phyloP scores from a whole-genome alignment of 2,113 vertebrate genomes.

The Trichechus manatus region DNA sequence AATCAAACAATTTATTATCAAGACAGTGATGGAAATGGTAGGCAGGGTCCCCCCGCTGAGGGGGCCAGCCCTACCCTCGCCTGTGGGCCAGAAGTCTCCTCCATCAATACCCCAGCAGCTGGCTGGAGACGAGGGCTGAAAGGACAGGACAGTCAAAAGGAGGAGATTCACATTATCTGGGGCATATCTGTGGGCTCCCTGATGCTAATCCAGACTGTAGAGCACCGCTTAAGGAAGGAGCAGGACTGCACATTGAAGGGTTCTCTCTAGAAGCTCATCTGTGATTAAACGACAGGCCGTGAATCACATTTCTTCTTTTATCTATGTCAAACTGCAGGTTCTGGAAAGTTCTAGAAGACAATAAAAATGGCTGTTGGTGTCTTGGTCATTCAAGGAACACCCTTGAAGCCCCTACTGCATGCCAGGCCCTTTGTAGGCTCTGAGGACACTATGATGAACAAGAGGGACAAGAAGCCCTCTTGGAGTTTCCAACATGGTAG shows the following conservation, averaged over 20 bases:
- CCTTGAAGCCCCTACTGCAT: neutral
- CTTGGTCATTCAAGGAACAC: neutral
- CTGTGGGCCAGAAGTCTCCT: neutral
- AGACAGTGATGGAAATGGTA: neutral
- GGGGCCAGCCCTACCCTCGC: accelerated
- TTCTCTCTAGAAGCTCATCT: constrained; percentile 25
- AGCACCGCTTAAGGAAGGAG: accelerated
- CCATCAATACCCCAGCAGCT: neutral
- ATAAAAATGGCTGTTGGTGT: neutral
- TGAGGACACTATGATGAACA: neutral
- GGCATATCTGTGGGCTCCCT: neutral
- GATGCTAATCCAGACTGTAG: accelerated
- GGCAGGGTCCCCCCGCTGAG: neutral
- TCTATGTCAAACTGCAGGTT: neutral
- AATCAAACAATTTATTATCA: constrained; percentile 73
- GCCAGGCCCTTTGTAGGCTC: neutral
- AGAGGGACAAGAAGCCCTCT: neutral
- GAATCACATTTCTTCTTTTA: constrained; percentile 14
- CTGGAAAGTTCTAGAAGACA: constrained; percentile 63
- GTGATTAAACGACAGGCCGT: constrained; percentile 30
- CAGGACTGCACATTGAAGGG: neutral
- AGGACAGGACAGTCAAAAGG: accelerated
- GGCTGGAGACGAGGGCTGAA: accelerated
- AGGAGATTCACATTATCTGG: constrained; percentile 1
- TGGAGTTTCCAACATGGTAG: neutral